Evolutionary conservation across 2,113 vertebrate species (phyloP).

Genomic region (Pongo pygmaeus): DNA sequence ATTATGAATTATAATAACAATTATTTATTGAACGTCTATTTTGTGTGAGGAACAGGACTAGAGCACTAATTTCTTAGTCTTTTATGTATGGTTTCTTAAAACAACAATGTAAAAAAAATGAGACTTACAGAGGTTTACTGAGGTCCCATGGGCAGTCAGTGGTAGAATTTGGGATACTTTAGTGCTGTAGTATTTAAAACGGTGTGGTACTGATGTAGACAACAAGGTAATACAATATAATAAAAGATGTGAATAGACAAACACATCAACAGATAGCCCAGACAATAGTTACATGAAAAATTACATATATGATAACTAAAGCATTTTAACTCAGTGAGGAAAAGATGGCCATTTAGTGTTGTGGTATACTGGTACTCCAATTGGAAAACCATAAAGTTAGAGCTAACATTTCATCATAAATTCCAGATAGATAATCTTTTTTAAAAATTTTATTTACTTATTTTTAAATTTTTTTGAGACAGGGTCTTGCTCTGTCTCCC

Average conservation of each 20-base stretch:
- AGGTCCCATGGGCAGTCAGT: neutral
- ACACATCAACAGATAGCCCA: neutral
- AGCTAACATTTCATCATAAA: neutral
- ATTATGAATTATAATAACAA: neutral
- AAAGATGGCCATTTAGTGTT: neutral
- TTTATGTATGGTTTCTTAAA: slow-evolving; percentile 7
- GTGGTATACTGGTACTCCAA: neutral
- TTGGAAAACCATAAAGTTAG: neutral
- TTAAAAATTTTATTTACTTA: neutral
- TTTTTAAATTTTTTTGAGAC: no score
- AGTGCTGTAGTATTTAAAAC: neutral
- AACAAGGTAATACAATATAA: neutral
- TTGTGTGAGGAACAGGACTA: neutral
- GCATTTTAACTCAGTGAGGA: neutral
- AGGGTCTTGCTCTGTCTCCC: no score
- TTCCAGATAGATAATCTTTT: neutral
- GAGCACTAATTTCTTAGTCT: neutral
- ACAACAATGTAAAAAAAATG: neutral
- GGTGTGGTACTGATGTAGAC: neutral
- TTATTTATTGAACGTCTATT: neutral
- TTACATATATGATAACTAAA: neutral
- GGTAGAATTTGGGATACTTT: neutral
- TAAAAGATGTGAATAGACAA: neutral
- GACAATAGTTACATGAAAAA: neutral
- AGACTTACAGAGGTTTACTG: neutral